Evolutionary conservation across 2,888 invertebrate species (phyloP).

Genomic region (Leptinotarsa rubiginosa): DNA sequence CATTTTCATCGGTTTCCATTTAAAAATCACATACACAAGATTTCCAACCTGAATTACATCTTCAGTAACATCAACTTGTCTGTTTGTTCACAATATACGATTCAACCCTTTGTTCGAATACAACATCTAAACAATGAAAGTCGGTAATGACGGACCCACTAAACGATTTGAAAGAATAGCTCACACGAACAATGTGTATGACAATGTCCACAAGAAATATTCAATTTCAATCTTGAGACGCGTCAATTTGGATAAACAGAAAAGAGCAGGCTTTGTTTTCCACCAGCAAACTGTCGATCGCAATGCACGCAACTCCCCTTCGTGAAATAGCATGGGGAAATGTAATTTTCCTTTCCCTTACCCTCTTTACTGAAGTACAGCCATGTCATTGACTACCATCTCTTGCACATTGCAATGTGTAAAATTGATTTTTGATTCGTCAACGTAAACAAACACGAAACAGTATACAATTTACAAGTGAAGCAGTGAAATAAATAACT

Average conservation of each 20-base stretch:
- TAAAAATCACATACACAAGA: slow-evolving; percentile 14
- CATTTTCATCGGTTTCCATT: slow-evolving; percentile 37
- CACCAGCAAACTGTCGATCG: slow-evolving; percentile 25
- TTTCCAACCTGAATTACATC: slow-evolving; percentile 8
- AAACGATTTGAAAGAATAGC: background rate
- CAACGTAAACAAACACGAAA: background rate
- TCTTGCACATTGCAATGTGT: slow-evolving; percentile 6
- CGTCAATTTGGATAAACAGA: slow-evolving; percentile 9
- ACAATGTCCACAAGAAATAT: too few species aligned
- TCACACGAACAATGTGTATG: background rate
- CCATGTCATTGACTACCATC: slow-evolving; percentile 12
- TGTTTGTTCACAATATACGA: background rate
- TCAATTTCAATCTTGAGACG: too few species aligned
- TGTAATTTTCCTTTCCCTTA: slow-evolving; percentile 35
- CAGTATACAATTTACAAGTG: background rate
- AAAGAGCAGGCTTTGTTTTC: slow-evolving; percentile 25
- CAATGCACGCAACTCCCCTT: slow-evolving; percentile 31
- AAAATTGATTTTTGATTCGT: slow-evolving; percentile 5
- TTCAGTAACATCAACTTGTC: background rate
- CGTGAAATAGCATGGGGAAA: slow-evolving; percentile 24
- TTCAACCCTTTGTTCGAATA: background rate
- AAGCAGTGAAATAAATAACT: background rate
- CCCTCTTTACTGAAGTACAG: slow-evolving; percentile 34
- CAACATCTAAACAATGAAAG: background rate
- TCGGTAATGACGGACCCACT: background rate